Evolutionary conservation across 1,140 invertebrate species (phyloP).

Genomic region (Palaemon carinicauda): DNA sequence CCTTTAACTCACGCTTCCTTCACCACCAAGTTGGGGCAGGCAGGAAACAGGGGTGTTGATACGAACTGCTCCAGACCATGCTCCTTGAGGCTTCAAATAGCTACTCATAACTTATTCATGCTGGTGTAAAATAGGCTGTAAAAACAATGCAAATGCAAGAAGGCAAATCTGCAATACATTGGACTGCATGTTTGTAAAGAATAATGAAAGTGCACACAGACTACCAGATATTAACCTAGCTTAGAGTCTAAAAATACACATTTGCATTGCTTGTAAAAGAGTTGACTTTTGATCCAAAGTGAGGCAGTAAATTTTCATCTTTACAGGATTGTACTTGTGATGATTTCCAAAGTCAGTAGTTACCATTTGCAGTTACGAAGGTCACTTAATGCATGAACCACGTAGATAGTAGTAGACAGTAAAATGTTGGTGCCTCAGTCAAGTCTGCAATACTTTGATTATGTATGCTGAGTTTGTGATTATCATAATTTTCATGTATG

Average conservation of each 20-base stretch:
- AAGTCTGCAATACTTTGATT: not conserved
- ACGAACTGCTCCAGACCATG: not conserved
- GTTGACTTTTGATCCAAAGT: not conserved
- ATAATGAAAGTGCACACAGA: not conserved
- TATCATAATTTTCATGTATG: not conserved
- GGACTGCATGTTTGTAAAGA: not conserved
- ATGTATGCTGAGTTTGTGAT: not conserved
- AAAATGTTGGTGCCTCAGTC: not conserved
- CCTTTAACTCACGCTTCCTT: too few species aligned
- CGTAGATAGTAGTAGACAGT: not conserved
- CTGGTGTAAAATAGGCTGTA: conserved; percentile 17
- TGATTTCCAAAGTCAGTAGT: too few species aligned
- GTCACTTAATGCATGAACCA: not conserved
- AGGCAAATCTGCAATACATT: not conserved
- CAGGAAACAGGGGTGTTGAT: not conserved
- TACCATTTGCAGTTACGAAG: not conserved
- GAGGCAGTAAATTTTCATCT: not conserved
- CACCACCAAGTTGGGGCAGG: conserved; percentile 20
- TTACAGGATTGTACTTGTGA: not conserved
- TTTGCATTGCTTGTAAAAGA: too few species aligned
- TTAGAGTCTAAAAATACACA: too few species aligned
- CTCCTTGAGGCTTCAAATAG: not conserved
- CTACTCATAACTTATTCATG: not conserved
- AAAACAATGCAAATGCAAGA: conserved; percentile 21
- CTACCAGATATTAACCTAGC: not conserved